Percentiles rank a stretch among this genome's conserved stretches.
Conservation (phyloP, 1,140 invertebrate species). For the Ylistrum balloti region DNA sequence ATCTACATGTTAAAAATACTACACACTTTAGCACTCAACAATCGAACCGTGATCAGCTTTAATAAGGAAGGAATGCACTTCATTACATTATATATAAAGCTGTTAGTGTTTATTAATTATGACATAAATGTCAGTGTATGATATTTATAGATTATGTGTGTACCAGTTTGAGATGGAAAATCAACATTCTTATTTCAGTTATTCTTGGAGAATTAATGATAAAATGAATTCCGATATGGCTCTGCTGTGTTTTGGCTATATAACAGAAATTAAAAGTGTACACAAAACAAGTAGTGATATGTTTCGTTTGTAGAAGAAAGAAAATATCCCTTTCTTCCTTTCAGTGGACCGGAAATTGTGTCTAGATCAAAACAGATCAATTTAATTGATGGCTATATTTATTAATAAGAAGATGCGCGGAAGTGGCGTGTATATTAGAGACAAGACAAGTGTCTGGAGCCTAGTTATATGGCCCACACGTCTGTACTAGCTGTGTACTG, state of each 20-base stretch:
- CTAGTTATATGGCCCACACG: not conserved
- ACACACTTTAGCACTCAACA: no score
- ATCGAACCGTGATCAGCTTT: no score
- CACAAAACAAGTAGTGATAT: not conserved
- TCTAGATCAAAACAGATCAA: not conserved
- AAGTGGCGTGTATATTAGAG: not conserved
- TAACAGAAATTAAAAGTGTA: not conserved
- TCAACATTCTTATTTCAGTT: no score
- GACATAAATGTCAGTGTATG: no score
- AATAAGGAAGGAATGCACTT: no score
- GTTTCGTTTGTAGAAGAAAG: no score
- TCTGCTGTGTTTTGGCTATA: not conserved
- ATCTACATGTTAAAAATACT: no score
- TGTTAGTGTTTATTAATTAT: no score
- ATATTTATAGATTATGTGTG: no score
- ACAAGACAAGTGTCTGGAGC: not conserved
- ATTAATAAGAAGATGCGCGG: not conserved
- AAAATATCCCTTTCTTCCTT: not conserved
- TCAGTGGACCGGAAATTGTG: conserved; percentile 24
- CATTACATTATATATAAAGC: no score
- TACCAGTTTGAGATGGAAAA: no score
- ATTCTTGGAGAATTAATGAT: no score
- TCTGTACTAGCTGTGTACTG: not conserved
- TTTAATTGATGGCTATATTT: conserved; percentile 1
- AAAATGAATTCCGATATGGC: not conserved